Conservation (phyloP, 1,140 invertebrate genomes). For the Rhagoletis pomonella region DNA sequence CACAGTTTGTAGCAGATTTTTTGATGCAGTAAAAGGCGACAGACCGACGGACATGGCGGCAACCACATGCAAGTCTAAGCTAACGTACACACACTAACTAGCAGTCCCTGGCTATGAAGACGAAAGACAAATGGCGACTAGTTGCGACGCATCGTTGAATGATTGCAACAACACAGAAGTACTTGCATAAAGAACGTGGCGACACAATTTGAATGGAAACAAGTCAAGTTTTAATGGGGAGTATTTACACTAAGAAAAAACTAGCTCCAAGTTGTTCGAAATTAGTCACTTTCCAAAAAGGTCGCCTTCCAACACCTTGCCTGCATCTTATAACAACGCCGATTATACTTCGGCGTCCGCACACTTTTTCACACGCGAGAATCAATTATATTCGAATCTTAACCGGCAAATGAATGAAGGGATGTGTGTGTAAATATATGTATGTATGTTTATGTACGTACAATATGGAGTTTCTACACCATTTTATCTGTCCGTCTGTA, state of each 20-base stretch:
- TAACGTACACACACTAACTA: slow-evolving; percentile 6
- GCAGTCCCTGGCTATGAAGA: not conserved
- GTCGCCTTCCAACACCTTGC: not conserved
- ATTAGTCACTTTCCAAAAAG: not conserved
- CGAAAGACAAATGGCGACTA: slow-evolving; percentile 72
- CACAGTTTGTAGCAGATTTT: slow-evolving; percentile 72
- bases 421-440: too few species aligned
- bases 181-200: not conserved
- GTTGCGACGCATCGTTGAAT: slow-evolving; percentile 59
- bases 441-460: too few species aligned
- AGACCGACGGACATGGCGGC: slow-evolving; percentile 57
- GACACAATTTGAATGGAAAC: not conserved
- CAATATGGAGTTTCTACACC: not conserved
- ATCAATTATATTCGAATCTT: too few species aligned
- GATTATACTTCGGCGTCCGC: too few species aligned
- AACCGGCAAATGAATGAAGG: too few species aligned
- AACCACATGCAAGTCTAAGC: slow-evolving; percentile 50
- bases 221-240: not conserved
- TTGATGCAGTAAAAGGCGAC: slow-evolving; percentile 70
- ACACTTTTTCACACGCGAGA: too few species aligned
- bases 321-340: not conserved
- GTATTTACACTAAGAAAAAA: too few species aligned
- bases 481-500: not conserved
- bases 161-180: not conserved
- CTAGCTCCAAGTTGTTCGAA: not conserved